A percentile compares a stretch with the other conserved stretches of the same genome.
phyloP scores from a whole-genome alignment of 1,140 invertebrate species.

The Microvelia longipes region DNA sequence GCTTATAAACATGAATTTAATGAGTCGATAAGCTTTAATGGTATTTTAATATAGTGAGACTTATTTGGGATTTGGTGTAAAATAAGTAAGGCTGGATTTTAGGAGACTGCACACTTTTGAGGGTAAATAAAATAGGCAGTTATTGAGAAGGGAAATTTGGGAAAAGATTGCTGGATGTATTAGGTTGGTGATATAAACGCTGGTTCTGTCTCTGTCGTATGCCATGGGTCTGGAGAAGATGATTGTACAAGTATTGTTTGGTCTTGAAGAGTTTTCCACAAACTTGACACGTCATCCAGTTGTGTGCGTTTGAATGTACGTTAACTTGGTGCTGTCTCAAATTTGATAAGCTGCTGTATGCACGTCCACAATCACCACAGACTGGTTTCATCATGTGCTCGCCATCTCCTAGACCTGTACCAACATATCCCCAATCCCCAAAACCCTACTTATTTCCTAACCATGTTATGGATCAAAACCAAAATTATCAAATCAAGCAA shows the following conservation, averaged over 20 bases:
- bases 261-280: constrained; percentile 52
- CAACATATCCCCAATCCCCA: constrained; percentile 2
- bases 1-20: too few relatives aligned
- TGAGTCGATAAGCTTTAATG: too few relatives aligned
- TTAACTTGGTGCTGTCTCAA: constrained; percentile 57
- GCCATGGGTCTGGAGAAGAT: constrained; percentile 49
- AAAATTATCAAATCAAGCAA: not conserved
- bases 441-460: not conserved
- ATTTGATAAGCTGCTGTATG: constrained; percentile 47
- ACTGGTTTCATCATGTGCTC: constrained; percentile 35
- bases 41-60: too few relatives aligned
- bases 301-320: constrained; percentile 46
- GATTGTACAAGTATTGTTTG: constrained; percentile 52
- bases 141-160: not conserved
- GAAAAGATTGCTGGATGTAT: not conserved
- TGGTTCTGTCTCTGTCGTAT: constrained; percentile 37
- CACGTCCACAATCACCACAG: constrained; percentile 48
- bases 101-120: too few relatives aligned
- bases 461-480: not conserved
- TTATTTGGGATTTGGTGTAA: too few relatives aligned
- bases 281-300: constrained; percentile 44
- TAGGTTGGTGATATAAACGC: constrained; percentile 1
- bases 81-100: too few relatives aligned
- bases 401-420: constrained; percentile 14
- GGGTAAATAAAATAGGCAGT: too few relatives aligned